Conservation (phyloP, 1,140 invertebrate species). For the Drosophila bipectinata region DNA sequence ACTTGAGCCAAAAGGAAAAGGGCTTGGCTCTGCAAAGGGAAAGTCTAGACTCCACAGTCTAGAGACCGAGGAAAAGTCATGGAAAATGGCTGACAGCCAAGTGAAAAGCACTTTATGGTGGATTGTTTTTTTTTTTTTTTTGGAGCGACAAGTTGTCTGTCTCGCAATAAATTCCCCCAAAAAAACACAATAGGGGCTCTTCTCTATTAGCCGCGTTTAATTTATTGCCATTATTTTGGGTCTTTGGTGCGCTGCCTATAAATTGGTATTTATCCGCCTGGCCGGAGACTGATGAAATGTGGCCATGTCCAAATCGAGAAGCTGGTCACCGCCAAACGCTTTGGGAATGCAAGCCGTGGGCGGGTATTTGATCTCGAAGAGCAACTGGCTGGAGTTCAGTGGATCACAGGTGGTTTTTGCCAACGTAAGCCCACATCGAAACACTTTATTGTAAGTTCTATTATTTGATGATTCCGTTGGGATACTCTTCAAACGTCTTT, state of each 20-base stretch:
- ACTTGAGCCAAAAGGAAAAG: slow-evolving; percentile 15
- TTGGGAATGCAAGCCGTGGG: slow-evolving; percentile 36
- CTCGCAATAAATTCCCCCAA: slow-evolving; percentile 20
- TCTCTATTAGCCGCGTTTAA: slow-evolving; percentile 32
- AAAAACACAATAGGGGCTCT: slow-evolving; percentile 29
- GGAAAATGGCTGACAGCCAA: slow-evolving; percentile 39
- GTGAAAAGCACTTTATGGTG: slow-evolving; percentile 27
- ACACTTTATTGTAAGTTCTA: slow-evolving; percentile 4
- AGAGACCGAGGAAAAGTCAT: slow-evolving; percentile 10
- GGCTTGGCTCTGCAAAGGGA: slow-evolving; percentile 15
- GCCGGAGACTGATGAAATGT: slow-evolving; percentile 51
- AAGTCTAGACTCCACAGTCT: neutral
- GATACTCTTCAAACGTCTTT: neutral
- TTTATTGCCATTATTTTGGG: slow-evolving; percentile 57
- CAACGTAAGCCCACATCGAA: slow-evolving; percentile 7
- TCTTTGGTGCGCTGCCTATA: slow-evolving; percentile 58
- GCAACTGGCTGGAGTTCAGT: slow-evolving; percentile 10
- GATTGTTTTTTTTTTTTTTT: slow-evolving; percentile 42
- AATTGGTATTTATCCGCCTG: slow-evolving; percentile 54
- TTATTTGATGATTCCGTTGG: slow-evolving; percentile 7
- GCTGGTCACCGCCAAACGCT: slow-evolving; percentile 50
- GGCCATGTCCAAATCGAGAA: slow-evolving; percentile 55
- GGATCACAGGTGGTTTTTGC: slow-evolving; percentile 29
- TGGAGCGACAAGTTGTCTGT: slow-evolving; percentile 43
- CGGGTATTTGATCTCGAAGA: slow-evolving; percentile 44